Base-by-base conservation (phyloP, 1,140 invertebrate species). In the Brachionus rubens region DNA sequence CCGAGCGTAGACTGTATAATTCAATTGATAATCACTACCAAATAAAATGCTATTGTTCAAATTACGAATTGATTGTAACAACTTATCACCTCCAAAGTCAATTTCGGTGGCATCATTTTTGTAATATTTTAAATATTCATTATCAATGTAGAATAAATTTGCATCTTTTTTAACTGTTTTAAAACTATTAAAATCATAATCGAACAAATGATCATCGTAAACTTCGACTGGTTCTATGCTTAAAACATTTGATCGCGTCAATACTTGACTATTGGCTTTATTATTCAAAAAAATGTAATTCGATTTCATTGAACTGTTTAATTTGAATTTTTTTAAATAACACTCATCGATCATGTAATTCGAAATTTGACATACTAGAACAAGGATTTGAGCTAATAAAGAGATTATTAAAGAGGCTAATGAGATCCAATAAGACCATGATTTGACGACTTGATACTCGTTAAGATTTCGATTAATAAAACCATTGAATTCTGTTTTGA, bases 131-230 rank as follows among this genome's bases (percentile, higher is more conserved):
- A 59, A 40, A 21, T 59, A 36, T 16, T 59, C 54, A 36, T 59
- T 59, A 36, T 59, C 54, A 19, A 59, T 59, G 16, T 36, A 59
- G 36, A 59, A 59, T 36, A 59, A 33, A 6, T 59, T 59, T 3
- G 30, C 19, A 28, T 33, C 28, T n/a, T 16, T n/a, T 36, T 40
- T 59, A 7, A 16, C 6, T 19, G 19, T 33, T 9, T 59, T 40
- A n/a, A 12, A 14, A 5, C 33, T 6, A 10, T 33, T 59, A 19
- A 19, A 36, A 3, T 33, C 54, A 16, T 33, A 59, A n/a, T 28
- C 14, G 6, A 59, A 4, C 3, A 59, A 33, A 36, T 59, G 28
- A 19, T 59, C 54, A 19, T 59, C 54, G 16, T 16, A 36, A n/a
- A 59, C 30, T 36, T 59, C 54, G 10, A 59, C 36, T 14, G 54